Evolutionary conservation across 30 jellyfish, hydroid and myxozoan genomes (phyloP), one percentile per base, ranked within the genome.

Genomic region (Aurelia sp.): DNA sequence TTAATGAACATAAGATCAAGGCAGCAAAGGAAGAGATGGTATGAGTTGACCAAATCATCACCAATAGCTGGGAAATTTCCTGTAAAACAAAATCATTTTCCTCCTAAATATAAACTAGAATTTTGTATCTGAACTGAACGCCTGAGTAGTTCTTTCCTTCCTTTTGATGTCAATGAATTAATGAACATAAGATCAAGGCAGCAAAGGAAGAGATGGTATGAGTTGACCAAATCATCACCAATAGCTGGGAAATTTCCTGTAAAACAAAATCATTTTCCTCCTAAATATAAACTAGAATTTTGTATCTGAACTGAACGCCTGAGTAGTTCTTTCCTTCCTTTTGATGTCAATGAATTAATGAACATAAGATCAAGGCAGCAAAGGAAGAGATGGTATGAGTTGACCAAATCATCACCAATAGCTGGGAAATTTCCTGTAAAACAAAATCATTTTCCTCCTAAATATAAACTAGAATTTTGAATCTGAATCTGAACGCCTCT

Each of bases 291-390:
- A 27, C 33, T 27, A 27, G 33, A 27, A 27, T n/a, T n/a, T n/a
- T n/a, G n/a, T n/a, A n/a, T n/a, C n/a, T n/a, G n/a, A n/a, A n/a
- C n/a, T n/a, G n/a, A n/a, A n/a, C n/a, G n/a, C n/a, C n/a, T 95
- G 13, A 90, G 77, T 19, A 87, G 38, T 4, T 78, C 91, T 65
- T 88, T 79, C 19, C 95, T 74, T 38, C 71, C 72, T 80, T 86
- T 90, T 66, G 98, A 90, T 22, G 82, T 57, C 24, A 95, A 31
- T 1, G 90, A 63, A 72, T 95, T 95, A 12, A 89, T 66, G 63
- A 89, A 95, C 70, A 95, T 82, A 20, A 95, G 86, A 80, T 95
- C 99, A 75, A 95, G n/a, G 67, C 99, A 95, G 85, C 99, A 95
- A 20, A 95, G 86, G 20, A 95, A 79, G 88, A 95, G 84, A 86